Conservation (phyloP, 2,888 invertebrate genomes). For the Agonopterix subpropinquella region DNA sequence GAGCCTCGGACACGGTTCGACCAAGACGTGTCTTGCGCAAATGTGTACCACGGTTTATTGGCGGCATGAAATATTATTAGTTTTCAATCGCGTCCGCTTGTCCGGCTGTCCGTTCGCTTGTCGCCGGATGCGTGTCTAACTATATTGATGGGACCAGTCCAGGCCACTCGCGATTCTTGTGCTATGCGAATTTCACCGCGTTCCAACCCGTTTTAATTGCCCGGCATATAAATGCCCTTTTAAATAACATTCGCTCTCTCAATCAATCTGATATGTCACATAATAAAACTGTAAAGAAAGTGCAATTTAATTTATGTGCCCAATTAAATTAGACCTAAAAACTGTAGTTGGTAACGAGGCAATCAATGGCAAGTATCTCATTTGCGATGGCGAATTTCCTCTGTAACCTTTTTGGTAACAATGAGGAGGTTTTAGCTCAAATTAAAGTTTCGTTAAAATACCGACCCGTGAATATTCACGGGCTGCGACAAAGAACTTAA, state of each 20-base stretch:
- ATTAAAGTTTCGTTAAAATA: constrained; percentile 64
- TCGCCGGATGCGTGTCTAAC: constrained; percentile 59
- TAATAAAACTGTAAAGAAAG: constrained; percentile 30
- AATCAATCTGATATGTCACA: constrained; percentile 26
- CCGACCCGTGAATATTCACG: constrained; percentile 30
- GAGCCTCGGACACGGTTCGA: constrained; percentile 1
- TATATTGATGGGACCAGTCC: constrained; percentile 62
- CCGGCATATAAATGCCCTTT: constrained; percentile 29
- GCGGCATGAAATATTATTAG: constrained; percentile 50
- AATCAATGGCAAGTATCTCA: constrained; percentile 39
- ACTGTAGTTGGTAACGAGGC: constrained; percentile 46
- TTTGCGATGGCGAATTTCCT: constrained; percentile 25
- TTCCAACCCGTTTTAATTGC: constrained; percentile 41
- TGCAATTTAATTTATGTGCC: constrained; percentile 42
- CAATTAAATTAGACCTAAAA: constrained; percentile 59
- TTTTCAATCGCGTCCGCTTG: constrained; percentile 55
- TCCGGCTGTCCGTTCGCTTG: constrained; percentile 41
- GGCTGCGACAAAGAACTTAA: constrained; percentile 42
- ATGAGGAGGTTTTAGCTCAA: constrained; percentile 42
- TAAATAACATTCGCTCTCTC: constrained; percentile 22
- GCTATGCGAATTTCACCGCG: constrained; percentile 50
- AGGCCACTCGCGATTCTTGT: constrained; percentile 30
- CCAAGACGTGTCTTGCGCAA: constrained; percentile 39
- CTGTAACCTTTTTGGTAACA: constrained; percentile 36
- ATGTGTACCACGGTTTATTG: constrained; percentile 39